Percentiles rank a stretch among this genome's conserved stretches.
Conservation (phyloP, 2,113 vertebrate species). For the Trochalopteron elliotii region DNA sequence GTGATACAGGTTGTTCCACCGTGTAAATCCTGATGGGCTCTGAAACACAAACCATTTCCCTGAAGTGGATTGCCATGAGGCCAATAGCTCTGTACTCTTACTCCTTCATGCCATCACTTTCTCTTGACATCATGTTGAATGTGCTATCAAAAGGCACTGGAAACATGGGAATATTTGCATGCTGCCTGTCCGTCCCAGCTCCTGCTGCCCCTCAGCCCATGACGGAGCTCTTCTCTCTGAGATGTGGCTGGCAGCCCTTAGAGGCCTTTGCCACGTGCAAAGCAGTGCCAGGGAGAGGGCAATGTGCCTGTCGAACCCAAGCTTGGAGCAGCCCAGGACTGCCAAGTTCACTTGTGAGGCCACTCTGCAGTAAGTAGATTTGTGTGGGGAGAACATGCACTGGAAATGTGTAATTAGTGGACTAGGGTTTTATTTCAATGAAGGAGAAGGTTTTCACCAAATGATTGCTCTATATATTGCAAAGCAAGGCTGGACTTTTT, state of each 20-base stretch:
- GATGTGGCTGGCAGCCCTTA: not conserved
- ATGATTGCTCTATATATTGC: not conserved
- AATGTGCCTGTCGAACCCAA: not conserved
- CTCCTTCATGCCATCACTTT: not conserved
- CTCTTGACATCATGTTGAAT: no score
- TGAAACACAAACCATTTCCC: not conserved
- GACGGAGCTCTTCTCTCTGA: not conserved
- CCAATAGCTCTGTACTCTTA: not conserved
- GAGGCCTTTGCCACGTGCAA: not conserved
- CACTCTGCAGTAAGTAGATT: not conserved
- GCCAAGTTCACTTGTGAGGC: not conserved
- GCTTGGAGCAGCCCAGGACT: not conserved
- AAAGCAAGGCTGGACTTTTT: not conserved
- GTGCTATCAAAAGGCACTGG: not conserved
- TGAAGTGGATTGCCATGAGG: not conserved
- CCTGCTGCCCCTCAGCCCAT: not conserved
- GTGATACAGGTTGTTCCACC: not conserved
- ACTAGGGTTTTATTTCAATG: not conserved
- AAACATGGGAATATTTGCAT: not conserved
- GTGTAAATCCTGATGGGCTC: not conserved
- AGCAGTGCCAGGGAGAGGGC: not conserved
- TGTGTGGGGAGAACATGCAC: not conserved
- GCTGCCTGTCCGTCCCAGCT: not conserved
- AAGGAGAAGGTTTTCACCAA: not conserved
- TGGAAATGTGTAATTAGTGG: not conserved